Evolutionary conservation across 2,888 invertebrate species (phyloP), one percentile per base, ranked within the genome.

Genomic region (Isotomurus palustris): DNA sequence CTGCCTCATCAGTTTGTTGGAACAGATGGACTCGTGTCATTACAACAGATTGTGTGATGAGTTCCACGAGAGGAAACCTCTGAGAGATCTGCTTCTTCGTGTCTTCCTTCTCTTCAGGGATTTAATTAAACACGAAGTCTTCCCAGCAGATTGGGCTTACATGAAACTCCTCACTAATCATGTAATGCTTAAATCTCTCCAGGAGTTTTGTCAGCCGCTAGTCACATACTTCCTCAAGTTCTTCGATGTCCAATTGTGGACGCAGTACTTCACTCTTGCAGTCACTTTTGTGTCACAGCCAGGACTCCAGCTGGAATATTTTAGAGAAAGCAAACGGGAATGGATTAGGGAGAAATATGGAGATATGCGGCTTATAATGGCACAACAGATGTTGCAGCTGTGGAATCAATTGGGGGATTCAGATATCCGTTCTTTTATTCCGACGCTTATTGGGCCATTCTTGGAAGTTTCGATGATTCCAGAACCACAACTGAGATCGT

Each of bases 311-410:
- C 76, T 91, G 56, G 89, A 90, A 73, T 84, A 83, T 65, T 88
- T 88, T 74, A 84, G 87, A n/a, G 85, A 86, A 64, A 85, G 85
- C 2, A 90, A 90, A 72, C 77, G 85, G 0, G 83, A 86, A 60
- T 87, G 87, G 75, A 84, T 89, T 56, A 79, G 87, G 17, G 85
- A 87, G 71, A 86, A 84, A 56, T 88, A 90, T 73, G 87, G 87
- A 1, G 91, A 93, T 72, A 91, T 94, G 93, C 81, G 95, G 53
- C 90, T 93, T 2, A 80, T 87, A 17, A 93, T 95, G 84, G 94
- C 92, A 27, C 85, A 90, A 73, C 91, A 93, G 73, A 89, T 95
- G 67, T 79, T 94, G 10, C 87, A 88, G 22, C 89, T 91, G 78
- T 95, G 94, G 94, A 88, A 87, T 27, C 85, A 88, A 71, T 78